Evolutionary conservation across 2,113 vertebrate species (phyloP).

Genomic region (Misgurnus mizolepis): DNA sequence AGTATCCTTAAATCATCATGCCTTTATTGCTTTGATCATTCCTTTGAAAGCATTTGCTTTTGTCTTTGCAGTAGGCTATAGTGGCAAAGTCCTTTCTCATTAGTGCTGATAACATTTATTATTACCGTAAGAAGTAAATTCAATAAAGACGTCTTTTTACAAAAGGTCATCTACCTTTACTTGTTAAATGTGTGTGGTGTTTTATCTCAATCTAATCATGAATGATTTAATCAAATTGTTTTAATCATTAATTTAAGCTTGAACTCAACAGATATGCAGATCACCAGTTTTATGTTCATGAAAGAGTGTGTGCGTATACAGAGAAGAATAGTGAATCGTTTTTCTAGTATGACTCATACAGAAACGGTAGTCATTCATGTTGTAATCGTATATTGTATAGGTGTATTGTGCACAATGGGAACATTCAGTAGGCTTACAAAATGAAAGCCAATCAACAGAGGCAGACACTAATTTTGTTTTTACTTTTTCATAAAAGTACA

Average conservation of each 20-base stretch:
- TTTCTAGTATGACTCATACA: too few species aligned
- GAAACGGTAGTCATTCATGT: not conserved
- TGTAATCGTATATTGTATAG: not conserved
- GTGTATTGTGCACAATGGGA: not conserved
- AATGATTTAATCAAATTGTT: not conserved
- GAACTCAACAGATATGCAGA: not conserved
- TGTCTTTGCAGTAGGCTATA: not conserved
- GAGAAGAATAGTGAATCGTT: too few species aligned
- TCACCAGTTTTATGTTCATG: not conserved
- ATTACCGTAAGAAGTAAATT: conserved; percentile 47
- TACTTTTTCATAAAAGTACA: too few species aligned
- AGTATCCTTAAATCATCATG: not conserved
- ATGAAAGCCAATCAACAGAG: too few species aligned
- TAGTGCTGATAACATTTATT: conserved; percentile 18
- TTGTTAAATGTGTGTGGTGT: not conserved
- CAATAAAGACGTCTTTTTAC: conserved; percentile 40
- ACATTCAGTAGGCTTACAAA: too few species aligned
- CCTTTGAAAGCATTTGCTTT: conserved; percentile 5
- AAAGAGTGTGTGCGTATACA: not conserved
- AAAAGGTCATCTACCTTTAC: not conserved
- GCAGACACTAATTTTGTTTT: too few species aligned
- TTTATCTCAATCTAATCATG: not conserved
- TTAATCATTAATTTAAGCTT: not conserved
- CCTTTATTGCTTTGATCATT: conserved; percentile 2
- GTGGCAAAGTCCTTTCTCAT: not conserved